Evolutionary conservation across 1,140 invertebrate species (phyloP).

Genomic region (Drosophila oshimai): DNA sequence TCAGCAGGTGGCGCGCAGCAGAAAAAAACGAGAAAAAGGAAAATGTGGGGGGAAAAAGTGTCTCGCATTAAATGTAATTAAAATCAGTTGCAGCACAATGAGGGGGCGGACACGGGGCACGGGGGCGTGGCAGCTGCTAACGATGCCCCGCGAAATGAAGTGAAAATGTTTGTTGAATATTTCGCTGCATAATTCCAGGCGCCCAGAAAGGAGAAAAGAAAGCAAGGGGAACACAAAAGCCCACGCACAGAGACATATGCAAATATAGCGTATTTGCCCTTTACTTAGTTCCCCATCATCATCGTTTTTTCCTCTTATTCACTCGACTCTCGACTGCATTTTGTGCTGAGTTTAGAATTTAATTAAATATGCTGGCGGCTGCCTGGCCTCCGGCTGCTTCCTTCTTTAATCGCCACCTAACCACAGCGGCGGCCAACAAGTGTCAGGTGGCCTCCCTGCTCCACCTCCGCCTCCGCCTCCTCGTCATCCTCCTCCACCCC

Average conservation of each 20-base stretch:
- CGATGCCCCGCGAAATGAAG: slow-evolving; percentile 48
- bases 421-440: slow-evolving; percentile 48
- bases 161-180: slow-evolving; percentile 60
- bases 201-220: slow-evolving; percentile 16
- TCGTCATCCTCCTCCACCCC: not conserved
- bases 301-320: not conserved
- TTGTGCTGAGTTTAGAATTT: slow-evolving; percentile 56
- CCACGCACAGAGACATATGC: slow-evolving; percentile 6
- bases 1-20: slow-evolving; percentile 23
- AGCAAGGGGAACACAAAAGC: slow-evolving; percentile 15
- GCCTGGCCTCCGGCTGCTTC: slow-evolving; percentile 14
- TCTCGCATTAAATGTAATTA: slow-evolving; percentile 59
- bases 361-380: slow-evolving; percentile 52
- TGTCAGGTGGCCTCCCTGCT: slow-evolving; percentile 40
- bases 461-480: not conserved
- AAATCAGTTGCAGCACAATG: slow-evolving; percentile 46
- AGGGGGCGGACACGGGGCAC: not conserved
- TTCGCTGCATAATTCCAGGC: slow-evolving; percentile 47
- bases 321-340: slow-evolving; percentile 16
- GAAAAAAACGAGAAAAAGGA: not conserved
- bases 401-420: slow-evolving; percentile 46
- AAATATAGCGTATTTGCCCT: slow-evolving; percentile 13
- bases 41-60: not conserved
- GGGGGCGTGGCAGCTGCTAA: slow-evolving; percentile 21
- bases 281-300: not conserved